Evolutionary conservation across 2,113 vertebrate species (phyloP).

Genomic region (Podilymbus podiceps): DNA sequence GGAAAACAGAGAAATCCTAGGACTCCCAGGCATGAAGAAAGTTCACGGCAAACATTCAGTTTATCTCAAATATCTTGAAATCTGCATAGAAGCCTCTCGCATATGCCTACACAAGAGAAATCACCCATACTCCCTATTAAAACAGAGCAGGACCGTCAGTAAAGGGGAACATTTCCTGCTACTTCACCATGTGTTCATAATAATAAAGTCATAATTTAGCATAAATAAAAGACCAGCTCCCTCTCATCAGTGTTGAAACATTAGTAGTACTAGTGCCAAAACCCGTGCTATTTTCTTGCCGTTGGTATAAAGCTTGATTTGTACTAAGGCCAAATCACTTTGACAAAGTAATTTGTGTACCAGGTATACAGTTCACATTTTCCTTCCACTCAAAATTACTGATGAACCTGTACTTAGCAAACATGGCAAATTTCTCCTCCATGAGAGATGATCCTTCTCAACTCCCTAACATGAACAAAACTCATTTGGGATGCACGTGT

Average conservation of each 20-base stretch:
- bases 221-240: background rate
- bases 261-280: background rate
- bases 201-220: background rate
- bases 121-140: background rate
- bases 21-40: background rate
- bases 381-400: background rate
- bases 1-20: background rate
- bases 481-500: accelerated
- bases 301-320: background rate
- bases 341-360: background rate
- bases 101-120: background rate
- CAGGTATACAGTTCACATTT: background rate
- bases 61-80: background rate
- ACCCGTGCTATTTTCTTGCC: background rate
- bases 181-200: background rate
- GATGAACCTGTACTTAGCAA: background rate
- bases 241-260: background rate
- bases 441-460: background rate
- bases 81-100: background rate
- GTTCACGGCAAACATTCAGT: background rate
- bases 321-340: background rate
- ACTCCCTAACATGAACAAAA: background rate
- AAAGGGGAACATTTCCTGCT: background rate
- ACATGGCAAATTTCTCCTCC: background rate
- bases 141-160: background rate